Conservation (phyloP, 2,888 invertebrate species). For the Busseola fusca region DNA sequence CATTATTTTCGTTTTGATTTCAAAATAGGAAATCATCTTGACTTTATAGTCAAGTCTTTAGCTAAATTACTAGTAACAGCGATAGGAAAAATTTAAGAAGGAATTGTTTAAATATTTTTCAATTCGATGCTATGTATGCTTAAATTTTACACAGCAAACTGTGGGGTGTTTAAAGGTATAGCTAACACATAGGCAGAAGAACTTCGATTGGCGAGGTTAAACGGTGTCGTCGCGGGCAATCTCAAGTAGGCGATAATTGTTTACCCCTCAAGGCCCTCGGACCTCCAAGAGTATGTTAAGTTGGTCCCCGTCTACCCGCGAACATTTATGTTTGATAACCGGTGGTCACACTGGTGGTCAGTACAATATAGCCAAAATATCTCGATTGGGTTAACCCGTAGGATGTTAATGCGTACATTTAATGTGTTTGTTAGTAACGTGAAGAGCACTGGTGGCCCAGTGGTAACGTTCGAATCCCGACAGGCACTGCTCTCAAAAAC, state of each 20-base stretch:
- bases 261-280: slow-evolving; percentile 4
- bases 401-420: neutral
- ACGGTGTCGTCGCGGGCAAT: slow-evolving; percentile 1
- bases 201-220: neutral
- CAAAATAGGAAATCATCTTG: too few species aligned
- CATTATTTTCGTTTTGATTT: neutral
- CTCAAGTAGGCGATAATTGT: slow-evolving; percentile 11
- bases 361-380: neutral
- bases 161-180: neutral
- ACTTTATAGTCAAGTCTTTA: neutral
- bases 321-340: neutral
- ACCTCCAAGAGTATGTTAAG: neutral
- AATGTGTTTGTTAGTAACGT: neutral
- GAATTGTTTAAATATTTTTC: neutral
- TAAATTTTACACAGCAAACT: neutral
- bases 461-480: neutral
- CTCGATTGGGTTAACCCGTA: neutral
- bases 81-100: too few species aligned
- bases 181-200: neutral
- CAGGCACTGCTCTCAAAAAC: neutral
- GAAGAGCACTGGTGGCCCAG: neutral
- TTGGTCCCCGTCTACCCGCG: neutral
- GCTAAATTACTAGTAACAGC: neutral
- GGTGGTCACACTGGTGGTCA: neutral
- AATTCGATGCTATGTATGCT: neutral